Percentiles rank a stretch among this genome's conserved stretches.
Conservation (phyloP, 2,113 vertebrate genomes). For the Bubalus kerabau region DNA sequence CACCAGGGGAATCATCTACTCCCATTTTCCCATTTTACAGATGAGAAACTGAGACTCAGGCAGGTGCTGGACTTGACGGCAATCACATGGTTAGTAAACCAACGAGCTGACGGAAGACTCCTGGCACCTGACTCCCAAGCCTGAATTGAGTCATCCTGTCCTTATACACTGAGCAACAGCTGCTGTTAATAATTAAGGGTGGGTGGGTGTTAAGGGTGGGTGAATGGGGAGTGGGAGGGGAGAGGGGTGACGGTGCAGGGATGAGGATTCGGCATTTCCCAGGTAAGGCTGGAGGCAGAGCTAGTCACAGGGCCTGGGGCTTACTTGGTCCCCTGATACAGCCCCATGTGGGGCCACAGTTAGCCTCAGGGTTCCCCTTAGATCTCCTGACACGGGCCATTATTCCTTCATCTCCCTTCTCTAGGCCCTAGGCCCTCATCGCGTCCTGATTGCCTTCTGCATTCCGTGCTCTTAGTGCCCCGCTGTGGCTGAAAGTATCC, state of each 20-base stretch:
- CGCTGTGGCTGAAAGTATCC: background rate
- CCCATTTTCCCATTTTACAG: background rate
- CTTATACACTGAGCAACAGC: too few relatives aligned
- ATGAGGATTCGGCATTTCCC: background rate
- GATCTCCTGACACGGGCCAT: background rate
- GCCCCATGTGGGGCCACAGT: background rate
- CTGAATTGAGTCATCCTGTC: background rate
- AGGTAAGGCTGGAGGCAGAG: background rate
- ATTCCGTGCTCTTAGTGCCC: background rate
- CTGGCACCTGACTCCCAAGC: background rate
- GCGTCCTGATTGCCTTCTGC: background rate
- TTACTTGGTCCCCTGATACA: background rate
- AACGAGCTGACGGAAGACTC: background rate
- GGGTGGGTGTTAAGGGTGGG: background rate
- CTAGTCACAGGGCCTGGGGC: background rate
- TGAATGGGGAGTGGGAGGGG: background rate
- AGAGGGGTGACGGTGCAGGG: background rate
- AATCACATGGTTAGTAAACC: background rate
- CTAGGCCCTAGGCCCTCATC: accelerated
- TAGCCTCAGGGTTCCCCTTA: background rate
- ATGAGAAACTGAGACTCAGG: background rate
- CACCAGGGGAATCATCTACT: too few relatives aligned
- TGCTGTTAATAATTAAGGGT: background rate
- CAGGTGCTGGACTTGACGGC: background rate
- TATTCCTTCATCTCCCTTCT: background rate